Percentiles rank a stretch among this genome's conserved stretches.
phyloP scores from a whole-genome alignment of 2,888 invertebrate genomes.

The Eupeodes luniger region DNA sequence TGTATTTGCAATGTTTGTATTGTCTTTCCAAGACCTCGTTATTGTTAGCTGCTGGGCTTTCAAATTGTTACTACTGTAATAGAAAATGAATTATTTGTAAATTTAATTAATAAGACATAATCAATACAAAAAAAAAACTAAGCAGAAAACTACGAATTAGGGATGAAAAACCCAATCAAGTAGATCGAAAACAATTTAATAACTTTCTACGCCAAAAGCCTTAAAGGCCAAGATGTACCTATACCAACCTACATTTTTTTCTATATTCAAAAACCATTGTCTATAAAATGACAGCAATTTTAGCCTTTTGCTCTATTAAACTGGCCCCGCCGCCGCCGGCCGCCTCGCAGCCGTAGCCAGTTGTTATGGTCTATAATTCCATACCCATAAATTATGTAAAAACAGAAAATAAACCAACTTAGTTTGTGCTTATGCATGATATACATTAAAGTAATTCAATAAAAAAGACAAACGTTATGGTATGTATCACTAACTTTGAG shows the following conservation, averaged over 20 bases:
- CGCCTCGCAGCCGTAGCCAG: no score
- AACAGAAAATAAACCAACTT: neutral
- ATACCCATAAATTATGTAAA: conserved; percentile 35
- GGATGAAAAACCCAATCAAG: neutral
- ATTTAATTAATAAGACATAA: conserved; percentile 39
- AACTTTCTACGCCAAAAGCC: neutral
- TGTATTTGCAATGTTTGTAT: neutral
- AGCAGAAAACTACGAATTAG: neutral
- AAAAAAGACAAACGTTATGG: conserved; percentile 24
- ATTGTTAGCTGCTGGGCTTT: conserved; percentile 10
- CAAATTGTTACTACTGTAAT: conserved; percentile 16
- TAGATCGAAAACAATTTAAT: neutral
- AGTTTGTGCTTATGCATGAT: conserved; percentile 34
- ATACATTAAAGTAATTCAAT: conserved; percentile 42
- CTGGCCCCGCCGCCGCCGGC: neutral
- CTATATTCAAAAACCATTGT: neutral
- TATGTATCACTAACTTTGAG: neutral
- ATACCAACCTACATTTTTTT: neutral
- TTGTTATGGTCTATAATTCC: conserved; percentile 43
- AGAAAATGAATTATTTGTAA: conserved; percentile 30
- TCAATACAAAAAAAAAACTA: neutral
- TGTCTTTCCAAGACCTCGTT: conserved; percentile 46
- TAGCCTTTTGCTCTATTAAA: conserved; percentile 40
- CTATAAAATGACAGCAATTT: conserved; percentile 24
- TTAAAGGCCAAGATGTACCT: neutral